Evolutionary conservation across 2,888 invertebrate species (phyloP), one percentile per base, ranked within the genome.

Genomic region (Sminthurides aquaticus): DNA sequence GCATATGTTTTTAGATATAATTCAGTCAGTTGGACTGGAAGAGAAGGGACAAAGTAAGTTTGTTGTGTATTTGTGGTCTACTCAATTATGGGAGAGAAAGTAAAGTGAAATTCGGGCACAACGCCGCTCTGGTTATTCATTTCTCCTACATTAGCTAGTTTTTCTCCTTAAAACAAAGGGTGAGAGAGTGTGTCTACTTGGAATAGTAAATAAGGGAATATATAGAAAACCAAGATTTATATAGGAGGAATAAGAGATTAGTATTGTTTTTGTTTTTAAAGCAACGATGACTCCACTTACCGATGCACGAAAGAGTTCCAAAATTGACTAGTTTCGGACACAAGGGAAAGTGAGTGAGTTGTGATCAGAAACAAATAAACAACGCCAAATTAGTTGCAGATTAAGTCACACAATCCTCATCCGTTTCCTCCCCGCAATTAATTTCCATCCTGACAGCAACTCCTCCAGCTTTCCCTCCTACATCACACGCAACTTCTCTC

Each of bases 291-390:
- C 66, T 64, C 62, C 87, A 92, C 92, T 92, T 92, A 93, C 92
- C 92, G 89, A 88, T 91, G 91, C 87, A 90, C 90, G 89, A 92
- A 92, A 88, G 91, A 91, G 88, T 90, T 92, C 92, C 92, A 92
- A 90, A 92, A 93, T 88, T 90, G 90, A 90, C 92, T 92, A 90
- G 87, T 81, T 72, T 74, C 74, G 71, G 74, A 71, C 73, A 74
- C 74, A 71, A 69, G 72, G 72, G 67, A 71, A 72, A 73, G 73
- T 73, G 74, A 74, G 73, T 71, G 71, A 73, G 71, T 72, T 70
- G 72, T 74, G 71, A 72, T 71, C 66, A 74, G 74, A 73, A 73
- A 73, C 70, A 74, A 74, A 74, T 69, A 72, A 74, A 74, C 69
- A 73, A 70, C 70, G 72, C 70, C 70, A 72, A 71, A 73, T 73